Evolutionary conservation across 1,140 invertebrate genomes (phyloP), one percentile per base, ranked within the genome.

Genomic region (Drosophila subobscura): DNA sequence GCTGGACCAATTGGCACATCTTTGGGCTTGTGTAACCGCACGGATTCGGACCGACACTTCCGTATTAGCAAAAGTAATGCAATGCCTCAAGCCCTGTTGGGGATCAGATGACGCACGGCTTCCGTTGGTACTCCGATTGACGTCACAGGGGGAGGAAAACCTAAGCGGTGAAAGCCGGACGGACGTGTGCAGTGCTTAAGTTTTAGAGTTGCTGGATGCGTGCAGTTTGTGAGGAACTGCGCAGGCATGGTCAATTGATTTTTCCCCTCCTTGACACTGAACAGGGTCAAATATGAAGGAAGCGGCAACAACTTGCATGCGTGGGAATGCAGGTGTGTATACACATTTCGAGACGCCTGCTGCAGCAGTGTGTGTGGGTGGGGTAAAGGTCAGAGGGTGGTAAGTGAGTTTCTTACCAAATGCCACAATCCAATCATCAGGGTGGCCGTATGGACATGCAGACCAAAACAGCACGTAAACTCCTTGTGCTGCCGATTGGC

Each of bases 391-490:
- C 40, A 73, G 33, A 40, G 60, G 65, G 33, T 46, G 5, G 23
- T 46, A 33, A 37, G 10, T 37, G 33, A 12, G 33, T 50, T 52
- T 37, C 94, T 94, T 93, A 97, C 96, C 94, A 96, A 93, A 92
- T 96, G 95, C 94, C 95, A 96, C 80, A 96, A 92, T 80, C 96
- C 96, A 61, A 97, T 93, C 60, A 96, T 92, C 52, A 97, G 94
- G 8, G 96, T 96, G 22, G 95, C 96, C 37, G 96, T 97, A 64
- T 96, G 93, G 12, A 97, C 96, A 93, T 97, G 96, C 29, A 96
- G 94, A 85, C 96, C 97, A 77, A 96, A 95, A 84, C 94, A 96
- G 92, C 96, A 97, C 61, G 93, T 93, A 94, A 95, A 96, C 85
- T 96, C 95, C 75, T 91, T 91, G 61, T 93, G 94, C 72, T 93